Base-by-base conservation (phyloP, 2,888 invertebrate genomes). In the Ochropleura leucogaster region DNA sequence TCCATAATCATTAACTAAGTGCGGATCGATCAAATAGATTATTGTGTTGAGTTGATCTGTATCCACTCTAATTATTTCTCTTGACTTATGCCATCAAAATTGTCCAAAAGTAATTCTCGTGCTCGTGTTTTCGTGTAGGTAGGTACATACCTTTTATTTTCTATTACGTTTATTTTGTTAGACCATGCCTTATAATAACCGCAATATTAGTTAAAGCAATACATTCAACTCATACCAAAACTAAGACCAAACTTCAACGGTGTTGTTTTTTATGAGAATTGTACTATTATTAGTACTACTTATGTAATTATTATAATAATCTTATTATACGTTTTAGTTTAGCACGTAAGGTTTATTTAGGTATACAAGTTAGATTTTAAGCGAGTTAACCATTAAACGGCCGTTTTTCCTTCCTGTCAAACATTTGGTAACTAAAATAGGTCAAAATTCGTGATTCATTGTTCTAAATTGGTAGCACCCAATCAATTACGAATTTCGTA, bases 1-100 rank as follows among this genome's bases (percentile, higher is more conserved):
- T 72, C 72, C 42, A 74, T 66, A 63, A 49, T 68, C 60, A 85
- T 81, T 77, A 81, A 57, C 47, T 66, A 72, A 70, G 60, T 68
- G 63, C 65, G 42, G 55, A 74, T 70, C 67, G 53, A 77, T 83
- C 47, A 49, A 70, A 64, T 30, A 51, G 18, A 55, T 60, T 18
- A 46, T 55, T 40, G 49, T 44, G 20, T 64, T 51, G 30, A 57
- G 40, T 18, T 46, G 12, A 51, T 18, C 30, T 55, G 7, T 68
- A 16, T 40, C 3, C 30, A 55, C 18, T 49, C 40, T 0, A 42
- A 74, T 64, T 42, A 30, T 59, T 42, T 10, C 44, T 62, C 40
- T 20, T 49, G n/a, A 73, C 57, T 46, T 16, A 0, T 63, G 10
- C 30, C 53, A 16, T 49, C 18, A 49, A 63, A 18, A 46, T 14